Evolutionary conservation across 2,797 vertebrate species (phyloP).

Genomic region (Macropus fuliginosus): DNA sequence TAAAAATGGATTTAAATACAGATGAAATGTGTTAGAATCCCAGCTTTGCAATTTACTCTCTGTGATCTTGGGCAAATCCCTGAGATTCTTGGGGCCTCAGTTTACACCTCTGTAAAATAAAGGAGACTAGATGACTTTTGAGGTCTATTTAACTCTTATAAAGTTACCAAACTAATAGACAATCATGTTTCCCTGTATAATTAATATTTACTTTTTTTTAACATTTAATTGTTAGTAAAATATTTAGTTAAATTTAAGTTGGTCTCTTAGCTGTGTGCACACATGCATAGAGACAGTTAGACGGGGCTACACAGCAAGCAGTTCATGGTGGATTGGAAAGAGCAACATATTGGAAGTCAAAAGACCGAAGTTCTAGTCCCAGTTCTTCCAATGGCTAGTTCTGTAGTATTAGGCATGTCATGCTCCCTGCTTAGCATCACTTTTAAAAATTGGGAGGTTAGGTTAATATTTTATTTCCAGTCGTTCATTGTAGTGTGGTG

Average conservation of each 20-base stretch:
- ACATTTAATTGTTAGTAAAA: background rate
- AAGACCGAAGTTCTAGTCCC: no score
- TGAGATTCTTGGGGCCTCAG: background rate
- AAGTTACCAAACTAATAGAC: no score
- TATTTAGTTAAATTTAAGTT: no score
- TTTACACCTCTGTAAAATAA: background rate
- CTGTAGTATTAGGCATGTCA: background rate
- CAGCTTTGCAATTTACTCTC: background rate
- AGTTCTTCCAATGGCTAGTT: background rate
- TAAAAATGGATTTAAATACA: background rate
- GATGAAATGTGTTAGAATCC: background rate
- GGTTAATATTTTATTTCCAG: background rate
- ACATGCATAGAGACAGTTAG: no score
- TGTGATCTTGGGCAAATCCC: background rate
- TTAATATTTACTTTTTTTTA: background rate
- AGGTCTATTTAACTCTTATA: no score
- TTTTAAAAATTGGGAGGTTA: background rate
- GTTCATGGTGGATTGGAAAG: background rate
- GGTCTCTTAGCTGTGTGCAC: no score
- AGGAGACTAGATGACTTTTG: background rate
- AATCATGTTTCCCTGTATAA: background rate
- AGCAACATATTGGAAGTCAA: background rate
- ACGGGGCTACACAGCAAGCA: no score
- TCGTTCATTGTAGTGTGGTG: background rate
- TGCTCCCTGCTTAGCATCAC: background rate